Base-by-base conservation (phyloP, 2,797 vertebrate genomes). In the Labroides dimidiatus region DNA sequence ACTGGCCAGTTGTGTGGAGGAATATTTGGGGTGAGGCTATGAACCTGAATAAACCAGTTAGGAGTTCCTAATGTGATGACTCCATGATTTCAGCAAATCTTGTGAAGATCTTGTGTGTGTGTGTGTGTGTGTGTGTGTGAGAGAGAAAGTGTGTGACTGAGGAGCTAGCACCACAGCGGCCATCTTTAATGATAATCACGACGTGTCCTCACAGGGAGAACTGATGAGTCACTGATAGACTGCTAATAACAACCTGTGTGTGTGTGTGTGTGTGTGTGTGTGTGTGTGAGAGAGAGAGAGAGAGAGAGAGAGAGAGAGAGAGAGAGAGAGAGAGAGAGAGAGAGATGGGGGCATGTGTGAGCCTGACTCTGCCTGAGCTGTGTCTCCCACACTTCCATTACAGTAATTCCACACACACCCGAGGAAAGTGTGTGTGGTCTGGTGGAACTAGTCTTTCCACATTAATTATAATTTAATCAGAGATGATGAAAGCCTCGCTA, bases 211-310 rank as follows among this genome's bases (percentile, higher is more conserved):
- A 41, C 59, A 37, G 49, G 43, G 43, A 71, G 36, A 77, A 49
- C 42, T 54, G 24, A 64, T 61, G 59, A 69, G 65, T 69, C 66
- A 56, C n/a, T 45, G 30, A 52, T 33, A 59, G 48, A 59, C 50
- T 48, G 74, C 68, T 64, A 57, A 69, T 80, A 53, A 64, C 66
- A 64, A 48, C 63, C 69, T 60, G 37, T 57, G 43, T 44, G 53
- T 68, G 58, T 63, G 36, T 62, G 53, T 64, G 53, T 65, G 39
- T 44, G 60, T 65, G 23, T 61, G 42, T 62, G 44, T 64, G 37
- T 52, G 50, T 47, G 37, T 43, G 36, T 45, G 44, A 56, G 49
- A 43, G 57, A 2, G 39, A 39, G 64, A 61, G 23, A 56, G 33
- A 57, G 44, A 54, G 42, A 43, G 44, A 41, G 44, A 36, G 36